Evolutionary conservation across 1,140 invertebrate genomes (phyloP).

Genomic region (Chymomyza costata): DNA sequence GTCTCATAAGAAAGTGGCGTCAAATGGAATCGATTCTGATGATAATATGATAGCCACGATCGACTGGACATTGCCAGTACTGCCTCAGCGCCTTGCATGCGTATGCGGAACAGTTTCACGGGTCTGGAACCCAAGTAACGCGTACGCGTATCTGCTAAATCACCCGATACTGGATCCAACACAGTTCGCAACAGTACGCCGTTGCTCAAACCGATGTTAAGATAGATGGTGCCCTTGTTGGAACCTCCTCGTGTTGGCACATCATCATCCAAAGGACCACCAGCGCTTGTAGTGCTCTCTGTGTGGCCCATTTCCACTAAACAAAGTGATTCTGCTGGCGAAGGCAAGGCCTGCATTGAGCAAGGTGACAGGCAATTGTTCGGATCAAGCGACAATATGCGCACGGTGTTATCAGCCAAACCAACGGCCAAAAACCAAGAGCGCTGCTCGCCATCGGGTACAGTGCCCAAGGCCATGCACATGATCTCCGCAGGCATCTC

Average conservation of each 20-base stretch:
- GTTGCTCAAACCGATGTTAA: conserved; percentile 99
- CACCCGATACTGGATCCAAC: conserved; percentile 96
- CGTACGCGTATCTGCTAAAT: conserved; percentile 97
- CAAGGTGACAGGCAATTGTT: conserved; percentile 93
- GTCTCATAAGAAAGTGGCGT: conserved; percentile 97
- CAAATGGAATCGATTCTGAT: conserved; percentile 97
- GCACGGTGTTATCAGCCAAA: conserved; percentile 95
- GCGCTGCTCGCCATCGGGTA: conserved; percentile 95
- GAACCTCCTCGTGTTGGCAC: conserved; percentile 56
- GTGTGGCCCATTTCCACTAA: conserved; percentile 91
- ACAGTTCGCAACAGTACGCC: conserved; percentile 96
- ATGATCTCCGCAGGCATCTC: conserved; percentile 98
- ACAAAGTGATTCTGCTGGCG: conserved; percentile 96
- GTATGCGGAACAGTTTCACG: conserved; percentile 96
- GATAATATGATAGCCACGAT: conserved; percentile 99
- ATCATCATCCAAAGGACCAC: conserved; percentile 76
- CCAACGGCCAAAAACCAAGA: conserved; percentile 98
- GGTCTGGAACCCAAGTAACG: conserved; percentile 95
- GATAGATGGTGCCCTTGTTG: conserved; percentile 86
- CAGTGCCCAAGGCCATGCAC: conserved; percentile 98
- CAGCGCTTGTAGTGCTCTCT: conserved; percentile 71
- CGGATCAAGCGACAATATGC: conserved; percentile 98
- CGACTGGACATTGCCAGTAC: conserved; percentile 98
- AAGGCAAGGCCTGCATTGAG: conserved; percentile 98
- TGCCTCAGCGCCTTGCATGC: conserved; percentile 96